A percentile compares a stretch with the other conserved stretches of the same genome.
These are phyloP conservation scores for Lepidochitona cinerea DNA, from an alignment of 2,888 invertebrate genomes.

Conservation along the genomic window DNA sequence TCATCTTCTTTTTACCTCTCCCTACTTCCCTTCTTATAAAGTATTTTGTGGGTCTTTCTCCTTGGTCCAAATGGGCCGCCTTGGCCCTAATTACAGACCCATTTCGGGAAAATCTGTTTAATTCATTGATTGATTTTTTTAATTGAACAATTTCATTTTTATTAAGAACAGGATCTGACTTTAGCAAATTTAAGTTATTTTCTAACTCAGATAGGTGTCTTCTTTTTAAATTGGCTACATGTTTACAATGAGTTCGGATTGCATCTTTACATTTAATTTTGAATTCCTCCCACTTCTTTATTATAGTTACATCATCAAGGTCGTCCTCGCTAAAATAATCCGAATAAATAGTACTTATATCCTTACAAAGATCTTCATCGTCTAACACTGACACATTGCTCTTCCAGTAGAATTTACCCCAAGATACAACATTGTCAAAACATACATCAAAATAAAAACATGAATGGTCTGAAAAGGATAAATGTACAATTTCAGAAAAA, in stretches of 20 bases:
- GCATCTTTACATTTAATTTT: neutral
- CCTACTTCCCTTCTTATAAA: neutral
- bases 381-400: neutral
- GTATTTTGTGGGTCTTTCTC: neutral
- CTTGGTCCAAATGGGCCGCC: neutral
- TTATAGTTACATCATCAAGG: neutral
- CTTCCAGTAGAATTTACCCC: neutral
- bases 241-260: neutral
- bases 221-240: neutral
- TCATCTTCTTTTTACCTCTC: neutral
- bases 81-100: neutral
- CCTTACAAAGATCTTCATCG: neutral
- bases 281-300: neutral
- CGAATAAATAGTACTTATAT: too few relatives aligned
- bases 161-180: neutral
- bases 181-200: neutral
- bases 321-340: too few relatives aligned
- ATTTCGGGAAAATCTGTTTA: too few relatives aligned
- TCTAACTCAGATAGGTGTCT: neutral
- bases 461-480: neutral
- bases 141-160: neutral
- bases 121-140: neutral
- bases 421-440: neutral
- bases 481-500: neutral
- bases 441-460: neutral